These are phyloP conservation scores for Eudemis profundana DNA, from an alignment of 2,888 invertebrate species.

Conservation along the genomic window DNA sequence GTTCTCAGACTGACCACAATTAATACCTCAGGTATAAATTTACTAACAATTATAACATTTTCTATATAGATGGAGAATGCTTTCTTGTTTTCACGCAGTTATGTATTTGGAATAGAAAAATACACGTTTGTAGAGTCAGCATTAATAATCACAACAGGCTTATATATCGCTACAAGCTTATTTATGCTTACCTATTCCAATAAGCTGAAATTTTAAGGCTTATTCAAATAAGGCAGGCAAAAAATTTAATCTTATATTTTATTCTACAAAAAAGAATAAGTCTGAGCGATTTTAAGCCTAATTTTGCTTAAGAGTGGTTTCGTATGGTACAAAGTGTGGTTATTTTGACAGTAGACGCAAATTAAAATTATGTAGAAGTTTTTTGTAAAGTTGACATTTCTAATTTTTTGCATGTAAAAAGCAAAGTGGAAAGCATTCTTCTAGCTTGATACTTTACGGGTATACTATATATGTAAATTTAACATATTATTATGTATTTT, in stretches of 20 bases:
- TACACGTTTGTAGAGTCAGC: conserved; percentile 48
- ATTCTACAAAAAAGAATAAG: not conserved
- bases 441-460: conserved; percentile 52
- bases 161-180: conserved; percentile 28
- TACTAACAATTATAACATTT: conserved; percentile 60
- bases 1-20: conserved; percentile 84
- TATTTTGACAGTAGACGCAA: conserved; percentile 28
- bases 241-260: not conserved
- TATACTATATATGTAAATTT: conserved; percentile 42
- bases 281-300: conserved; percentile 14
- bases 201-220: not conserved
- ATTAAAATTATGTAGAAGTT: conserved; percentile 46
- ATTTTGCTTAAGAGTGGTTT: conserved; percentile 42
- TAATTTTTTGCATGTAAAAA: conserved; percentile 56
- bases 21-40: conserved; percentile 81
- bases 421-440: conserved; percentile 78
- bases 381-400: conserved; percentile 44
- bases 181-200: conserved; percentile 3
- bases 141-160: not conserved
- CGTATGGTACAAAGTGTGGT: conserved; percentile 34
- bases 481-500: conserved; percentile 48
- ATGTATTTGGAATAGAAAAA: conserved; percentile 53
- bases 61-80: conserved; percentile 77
- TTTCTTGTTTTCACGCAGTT: conserved; percentile 73
- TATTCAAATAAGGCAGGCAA: not conserved